Percentiles rank a stretch among this genome's conserved stretches.
Evolutionary conservation across 2,888 invertebrate genomes (phyloP).

Genomic region (Ophion costatus): DNA sequence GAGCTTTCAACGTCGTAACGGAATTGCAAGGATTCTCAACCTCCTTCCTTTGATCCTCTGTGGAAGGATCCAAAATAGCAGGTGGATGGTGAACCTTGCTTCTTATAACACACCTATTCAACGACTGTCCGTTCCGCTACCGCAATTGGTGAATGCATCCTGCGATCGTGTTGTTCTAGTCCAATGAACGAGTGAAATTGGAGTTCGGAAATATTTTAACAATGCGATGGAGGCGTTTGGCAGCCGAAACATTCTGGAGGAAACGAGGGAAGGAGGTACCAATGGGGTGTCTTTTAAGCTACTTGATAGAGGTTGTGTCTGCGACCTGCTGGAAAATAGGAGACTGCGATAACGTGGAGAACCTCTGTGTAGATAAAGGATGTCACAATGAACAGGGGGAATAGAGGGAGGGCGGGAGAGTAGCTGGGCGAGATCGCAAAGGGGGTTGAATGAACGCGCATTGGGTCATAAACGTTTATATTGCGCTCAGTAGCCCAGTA

Average conservation of each 20-base stretch:
- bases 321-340: background rate
- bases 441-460: constrained; percentile 76
- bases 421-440: constrained; percentile 64
- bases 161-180: no score
- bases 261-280: background rate
- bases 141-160: no score
- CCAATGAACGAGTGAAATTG: no score
- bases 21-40: constrained; percentile 53
- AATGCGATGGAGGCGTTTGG: background rate
- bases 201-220: background rate
- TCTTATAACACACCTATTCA: no score
- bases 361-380: constrained; percentile 69
- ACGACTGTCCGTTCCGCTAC: no score
- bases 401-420: constrained; percentile 30
- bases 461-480: constrained; percentile 83
- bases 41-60: background rate
- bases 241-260: no score
- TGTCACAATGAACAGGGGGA: constrained; percentile 56
- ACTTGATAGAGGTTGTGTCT: background rate
- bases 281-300: background rate
- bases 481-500: constrained; percentile 81
- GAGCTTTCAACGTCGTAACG: constrained; percentile 69
- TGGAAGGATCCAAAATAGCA: no score
- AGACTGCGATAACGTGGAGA: constrained; percentile 58
- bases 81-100: no score